These are phyloP conservation scores for Suillia variegata DNA, from an alignment of 2,888 invertebrate genomes.

Conservation along the genomic window DNA sequence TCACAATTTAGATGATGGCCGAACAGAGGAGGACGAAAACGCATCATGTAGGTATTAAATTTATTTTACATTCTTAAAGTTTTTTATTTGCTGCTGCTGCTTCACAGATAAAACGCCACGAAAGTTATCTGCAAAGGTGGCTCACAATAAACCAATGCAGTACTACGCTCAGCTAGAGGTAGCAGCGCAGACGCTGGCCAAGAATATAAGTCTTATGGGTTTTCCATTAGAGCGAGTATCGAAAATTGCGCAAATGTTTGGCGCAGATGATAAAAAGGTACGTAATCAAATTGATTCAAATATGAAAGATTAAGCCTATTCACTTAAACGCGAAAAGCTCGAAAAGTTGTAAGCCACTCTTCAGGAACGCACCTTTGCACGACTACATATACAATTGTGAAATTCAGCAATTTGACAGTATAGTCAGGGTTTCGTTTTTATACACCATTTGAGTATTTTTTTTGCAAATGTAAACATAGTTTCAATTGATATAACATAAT, in stretches of 20 bases:
- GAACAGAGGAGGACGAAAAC: neutral
- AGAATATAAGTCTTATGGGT: slow-evolving; percentile 84
- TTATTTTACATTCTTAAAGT: neutral
- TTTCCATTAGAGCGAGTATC: slow-evolving; percentile 82
- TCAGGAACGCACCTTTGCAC: no score
- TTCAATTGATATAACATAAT: no score
- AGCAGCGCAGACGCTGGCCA: slow-evolving; percentile 70
- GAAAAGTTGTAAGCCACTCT: no score
- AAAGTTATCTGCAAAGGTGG: no score
- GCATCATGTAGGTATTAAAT: neutral
- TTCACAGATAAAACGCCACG: neutral
- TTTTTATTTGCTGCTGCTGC: no score
- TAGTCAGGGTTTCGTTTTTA: no score
- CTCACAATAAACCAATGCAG: no score
- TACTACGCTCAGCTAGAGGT: slow-evolving; percentile 41
- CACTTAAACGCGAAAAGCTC: no score
- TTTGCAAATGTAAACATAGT: no score
- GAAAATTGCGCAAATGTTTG: slow-evolving; percentile 77
- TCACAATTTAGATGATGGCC: slow-evolving; percentile 59
- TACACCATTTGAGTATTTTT: no score
- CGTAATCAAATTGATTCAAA: slow-evolving; percentile 38
- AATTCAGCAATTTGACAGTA: no score
- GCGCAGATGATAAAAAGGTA: slow-evolving; percentile 86
- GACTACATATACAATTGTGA: no score
- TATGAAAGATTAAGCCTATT: neutral